These are phyloP conservation scores for Leucophora obtusa DNA, from an alignment of 2,888 invertebrate genomes.

Conservation along the genomic window DNA sequence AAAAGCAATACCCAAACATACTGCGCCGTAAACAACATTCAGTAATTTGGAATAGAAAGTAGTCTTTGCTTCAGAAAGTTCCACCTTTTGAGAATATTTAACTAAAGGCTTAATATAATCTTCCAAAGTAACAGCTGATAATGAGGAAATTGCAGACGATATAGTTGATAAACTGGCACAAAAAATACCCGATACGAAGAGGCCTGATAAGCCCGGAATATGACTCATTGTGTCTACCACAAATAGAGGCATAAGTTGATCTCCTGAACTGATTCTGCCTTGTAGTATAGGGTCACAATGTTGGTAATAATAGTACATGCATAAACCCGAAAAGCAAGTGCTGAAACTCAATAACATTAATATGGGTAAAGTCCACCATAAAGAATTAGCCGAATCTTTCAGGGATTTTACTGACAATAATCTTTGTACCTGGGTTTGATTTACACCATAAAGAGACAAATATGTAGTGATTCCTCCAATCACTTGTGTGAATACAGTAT, in stretches of 20 bases:
- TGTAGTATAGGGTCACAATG: constrained; percentile 88
- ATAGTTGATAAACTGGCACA: constrained; percentile 95
- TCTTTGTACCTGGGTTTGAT: constrained; percentile 90
- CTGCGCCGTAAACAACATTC: constrained; percentile 85
- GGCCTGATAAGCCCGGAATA: constrained; percentile 89
- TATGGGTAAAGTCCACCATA: constrained; percentile 91
- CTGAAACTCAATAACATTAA: constrained; percentile 85
- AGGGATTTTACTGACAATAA: constrained; percentile 85
- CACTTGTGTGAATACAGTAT: constrained; percentile 89
- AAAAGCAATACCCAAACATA: constrained; percentile 90
- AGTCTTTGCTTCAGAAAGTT: constrained; percentile 77
- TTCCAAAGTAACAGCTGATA: constrained; percentile 93
- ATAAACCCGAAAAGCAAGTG: constrained; percentile 88
- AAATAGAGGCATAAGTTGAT: constrained; percentile 90
- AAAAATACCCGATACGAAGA: constrained; percentile 94
- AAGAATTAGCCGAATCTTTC: constrained; percentile 84
- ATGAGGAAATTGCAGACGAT: constrained; percentile 93
- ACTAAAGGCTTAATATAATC: constrained; percentile 86
- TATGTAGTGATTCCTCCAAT: constrained; percentile 91
- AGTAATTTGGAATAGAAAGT: constrained; percentile 83
- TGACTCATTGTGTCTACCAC: constrained; percentile 87
- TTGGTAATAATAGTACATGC: constrained; percentile 90
- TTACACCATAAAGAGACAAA: constrained; percentile 90
- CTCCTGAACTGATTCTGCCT: constrained; percentile 82
- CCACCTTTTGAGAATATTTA: constrained; percentile 72